phyloP scores from a whole-genome alignment of 1,140 invertebrate genomes.

The Ditylenchus dipsaci region DNA sequence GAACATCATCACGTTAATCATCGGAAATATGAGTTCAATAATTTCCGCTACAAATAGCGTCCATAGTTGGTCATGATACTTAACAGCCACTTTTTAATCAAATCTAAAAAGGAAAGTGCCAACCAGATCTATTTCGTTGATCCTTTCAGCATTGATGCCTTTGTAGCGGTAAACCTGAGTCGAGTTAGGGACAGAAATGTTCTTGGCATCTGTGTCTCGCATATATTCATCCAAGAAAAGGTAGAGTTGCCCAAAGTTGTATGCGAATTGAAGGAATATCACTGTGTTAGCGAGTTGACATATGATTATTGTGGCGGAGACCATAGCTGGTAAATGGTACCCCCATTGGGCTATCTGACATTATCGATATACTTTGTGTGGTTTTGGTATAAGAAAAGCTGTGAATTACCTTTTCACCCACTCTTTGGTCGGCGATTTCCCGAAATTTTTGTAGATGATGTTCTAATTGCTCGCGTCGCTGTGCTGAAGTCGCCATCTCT shows the following conservation, averaged over 20 bases:
- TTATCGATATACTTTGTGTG: not conserved
- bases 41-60: slow-evolving; percentile 49
- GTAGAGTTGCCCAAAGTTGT: slow-evolving; percentile 50
- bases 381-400: not conserved
- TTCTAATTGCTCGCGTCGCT: slow-evolving; percentile 45
- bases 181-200: slow-evolving; percentile 39
- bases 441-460: slow-evolving; percentile 47
- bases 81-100: slow-evolving; percentile 3
- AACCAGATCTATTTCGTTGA: slow-evolving; percentile 47
- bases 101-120: not conserved
- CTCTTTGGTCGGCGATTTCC: slow-evolving; percentile 45
- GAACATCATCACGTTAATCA: slow-evolving; percentile 46
- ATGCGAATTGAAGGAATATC: slow-evolving; percentile 45
- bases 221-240: slow-evolving; percentile 46
- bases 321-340: slow-evolving; percentile 42
- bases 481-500: slow-evolving; percentile 44
- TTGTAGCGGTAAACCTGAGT: slow-evolving; percentile 38
- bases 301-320: slow-evolving; percentile 45
- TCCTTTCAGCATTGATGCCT: slow-evolving; percentile 40
- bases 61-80: slow-evolving; percentile 52
- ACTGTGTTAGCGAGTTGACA: slow-evolving; percentile 50
- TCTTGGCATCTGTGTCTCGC: slow-evolving; percentile 41
- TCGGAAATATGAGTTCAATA: slow-evolving; percentile 44
- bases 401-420: slow-evolving; percentile 37
- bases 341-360: slow-evolving; percentile 45